Base-by-base conservation (phyloP, 1,140 invertebrate species). In the Ptiloglossa arizonensis region DNA sequence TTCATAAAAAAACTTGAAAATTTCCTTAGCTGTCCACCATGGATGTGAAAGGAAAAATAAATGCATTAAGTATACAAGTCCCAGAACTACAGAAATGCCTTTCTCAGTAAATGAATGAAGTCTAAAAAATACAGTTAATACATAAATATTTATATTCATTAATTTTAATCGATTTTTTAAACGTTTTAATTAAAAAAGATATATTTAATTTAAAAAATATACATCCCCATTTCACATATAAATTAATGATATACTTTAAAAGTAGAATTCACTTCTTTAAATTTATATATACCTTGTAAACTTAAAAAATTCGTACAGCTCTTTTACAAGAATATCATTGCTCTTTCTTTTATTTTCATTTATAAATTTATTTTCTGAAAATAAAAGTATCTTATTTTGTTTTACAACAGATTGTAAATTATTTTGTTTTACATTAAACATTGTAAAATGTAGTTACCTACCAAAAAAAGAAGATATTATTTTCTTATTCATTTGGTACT, bases 281-380 rank as follows among this genome's bases (percentile, higher is more conserved):
- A 27, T 62, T 66, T 54, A 24, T 68, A 63, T 24, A 64, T 88
- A 89, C 89, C 88, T 86, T 57, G 73, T 46, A 63, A 88, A 88
- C 66, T 72, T 81, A 29, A 91, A 89, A 81, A 87, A 85, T 86
- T 89, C 75, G 87, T 85, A 90, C 22, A 83, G 67, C 8, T 89
- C 54, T 44, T 80, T 75, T n/a, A 85, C 54, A 80, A 90, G 81
- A 75, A 89, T 77, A 44, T 82, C 73, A 71, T 72, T 87, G 29
- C 70, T 75, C 17, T 64, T 67, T 32, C 63, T 63, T n/a, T 75
- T 32, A 67, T 59, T 52, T 19, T 60, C 22, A 19, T 80, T 29
- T 17, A 72, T 73, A 24, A 89, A 77, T 68, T 82, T 87, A 56
- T 77, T 62, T 24, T 85, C 88, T 90, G 67, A 24, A 87, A 72